These are phyloP conservation scores for Caradrina clavipalpis DNA, from an alignment of 2,888 invertebrate genomes.

Conservation along the genomic window DNA sequence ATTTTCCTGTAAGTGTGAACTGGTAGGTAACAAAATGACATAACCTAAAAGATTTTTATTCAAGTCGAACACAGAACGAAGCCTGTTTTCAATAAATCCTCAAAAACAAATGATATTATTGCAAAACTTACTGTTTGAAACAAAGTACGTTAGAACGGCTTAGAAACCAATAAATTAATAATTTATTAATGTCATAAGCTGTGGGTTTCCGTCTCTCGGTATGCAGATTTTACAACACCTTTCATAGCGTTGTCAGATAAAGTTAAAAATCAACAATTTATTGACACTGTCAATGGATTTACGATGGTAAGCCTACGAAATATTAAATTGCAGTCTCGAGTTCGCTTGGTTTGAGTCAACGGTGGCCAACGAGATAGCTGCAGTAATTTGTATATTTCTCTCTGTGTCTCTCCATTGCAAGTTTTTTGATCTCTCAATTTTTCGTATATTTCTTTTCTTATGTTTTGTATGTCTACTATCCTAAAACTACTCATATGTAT, in stretches of 20 bases:
- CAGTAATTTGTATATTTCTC: background rate
- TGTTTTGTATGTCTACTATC: background rate
- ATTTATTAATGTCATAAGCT: constrained; percentile 27
- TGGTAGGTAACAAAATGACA: background rate
- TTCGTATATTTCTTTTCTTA: background rate
- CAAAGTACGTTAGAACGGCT: constrained; percentile 1
- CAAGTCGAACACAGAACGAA: too few species aligned
- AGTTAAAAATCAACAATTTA: constrained; percentile 53
- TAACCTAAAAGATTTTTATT: background rate
- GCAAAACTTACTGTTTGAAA: background rate
- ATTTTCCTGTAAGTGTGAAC: background rate
- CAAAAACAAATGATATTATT: background rate
- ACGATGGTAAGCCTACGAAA: constrained; percentile 44
- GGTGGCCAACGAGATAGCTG: constrained; percentile 23
- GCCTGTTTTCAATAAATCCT: background rate
- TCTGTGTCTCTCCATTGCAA: background rate
- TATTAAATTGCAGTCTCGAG: constrained; percentile 39
- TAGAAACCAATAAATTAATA: constrained; percentile 2
- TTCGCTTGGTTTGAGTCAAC: constrained; percentile 17
- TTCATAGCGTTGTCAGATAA: constrained; percentile 47
- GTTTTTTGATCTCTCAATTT: background rate
- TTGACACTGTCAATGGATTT: constrained; percentile 43
- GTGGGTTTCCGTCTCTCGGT: constrained; percentile 20
- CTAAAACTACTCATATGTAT: too few species aligned
- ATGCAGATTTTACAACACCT: constrained; percentile 44